Conservation (phyloP, 2,113 vertebrate genomes). For the Mixornis gularis region DNA sequence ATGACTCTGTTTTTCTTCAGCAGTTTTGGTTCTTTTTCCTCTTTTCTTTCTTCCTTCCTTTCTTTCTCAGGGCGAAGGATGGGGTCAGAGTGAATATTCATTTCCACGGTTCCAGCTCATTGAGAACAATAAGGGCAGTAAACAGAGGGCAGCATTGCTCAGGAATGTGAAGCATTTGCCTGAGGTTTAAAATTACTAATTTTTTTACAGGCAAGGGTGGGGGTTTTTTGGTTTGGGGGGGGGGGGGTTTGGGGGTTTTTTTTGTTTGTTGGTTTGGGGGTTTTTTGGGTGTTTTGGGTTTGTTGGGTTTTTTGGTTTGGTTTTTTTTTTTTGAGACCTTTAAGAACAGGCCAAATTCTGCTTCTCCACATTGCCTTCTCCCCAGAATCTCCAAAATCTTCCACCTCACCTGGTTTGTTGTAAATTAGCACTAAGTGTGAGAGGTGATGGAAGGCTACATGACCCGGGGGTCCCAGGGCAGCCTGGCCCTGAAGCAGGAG, state of each 20-base stretch:
- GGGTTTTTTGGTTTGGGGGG: not conserved
- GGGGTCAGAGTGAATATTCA: constrained; percentile 31
- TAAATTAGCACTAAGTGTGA: not conserved
- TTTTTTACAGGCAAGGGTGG: constrained; percentile 8
- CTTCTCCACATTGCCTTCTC: not conserved
- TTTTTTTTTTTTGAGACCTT: not conserved
- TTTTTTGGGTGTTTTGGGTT: not conserved
- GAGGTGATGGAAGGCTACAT: not conserved
- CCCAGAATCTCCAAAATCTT: not conserved
- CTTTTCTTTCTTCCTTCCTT: not conserved
- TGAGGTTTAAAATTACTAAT: constrained; percentile 55
- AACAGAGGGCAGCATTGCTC: constrained; percentile 62
- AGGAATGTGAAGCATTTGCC: constrained; percentile 56
- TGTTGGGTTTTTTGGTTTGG: not conserved
- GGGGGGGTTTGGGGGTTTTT: not conserved
- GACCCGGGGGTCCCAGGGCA: rapidly evolving
- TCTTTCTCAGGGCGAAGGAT: constrained; percentile 29
- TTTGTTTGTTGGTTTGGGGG: not conserved
- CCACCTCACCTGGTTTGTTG: not conserved
- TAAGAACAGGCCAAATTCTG: not conserved
- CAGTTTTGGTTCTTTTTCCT: not conserved
- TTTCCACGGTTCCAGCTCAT: constrained; percentile 63
- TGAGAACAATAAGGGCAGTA: constrained; percentile 63
- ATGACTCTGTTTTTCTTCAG: constrained; percentile 31
- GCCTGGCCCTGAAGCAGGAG: not conserved